Percentiles rank a stretch among this genome's conserved stretches.
These are phyloP conservation scores for Steinernema khuongi DNA, from an alignment of 1,140 invertebrate species.

Conservation along the genomic window DNA sequence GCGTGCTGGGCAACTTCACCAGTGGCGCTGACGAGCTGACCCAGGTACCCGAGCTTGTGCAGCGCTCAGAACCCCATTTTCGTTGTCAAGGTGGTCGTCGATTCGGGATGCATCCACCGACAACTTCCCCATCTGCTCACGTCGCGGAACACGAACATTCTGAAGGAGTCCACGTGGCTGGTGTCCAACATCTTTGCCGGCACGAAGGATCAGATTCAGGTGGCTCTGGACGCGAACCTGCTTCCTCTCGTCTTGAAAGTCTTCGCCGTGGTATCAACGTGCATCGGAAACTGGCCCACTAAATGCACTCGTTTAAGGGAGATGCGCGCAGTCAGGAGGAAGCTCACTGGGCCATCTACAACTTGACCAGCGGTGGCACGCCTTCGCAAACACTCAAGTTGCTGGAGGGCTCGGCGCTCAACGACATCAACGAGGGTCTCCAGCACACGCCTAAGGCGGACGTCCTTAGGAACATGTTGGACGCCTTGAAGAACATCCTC, in stretches of 20 bases:
- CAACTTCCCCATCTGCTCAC: conserved; percentile 19
- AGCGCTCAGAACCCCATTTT: neutral
- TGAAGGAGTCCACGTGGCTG: conserved; percentile 39
- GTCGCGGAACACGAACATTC: conserved; percentile 20
- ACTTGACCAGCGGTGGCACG: neutral
- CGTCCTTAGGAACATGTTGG: conserved; percentile 71
- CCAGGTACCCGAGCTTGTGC: too few relatives aligned
- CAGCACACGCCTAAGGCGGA: conserved; percentile 77
- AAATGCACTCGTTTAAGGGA: neutral
- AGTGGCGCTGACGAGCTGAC: conserved; percentile 40
- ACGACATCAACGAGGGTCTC: neutral
- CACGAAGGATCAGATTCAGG: conserved; percentile 38
- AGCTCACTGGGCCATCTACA: neutral
- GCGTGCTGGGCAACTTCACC: conserved; percentile 37
- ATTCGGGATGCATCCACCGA: conserved; percentile 25
- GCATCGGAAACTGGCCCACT: neutral
- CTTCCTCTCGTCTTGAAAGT: conserved; percentile 34
- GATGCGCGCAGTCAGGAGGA: neutral
- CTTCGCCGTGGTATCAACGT: conserved; percentile 7
- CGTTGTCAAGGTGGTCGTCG: conserved; percentile 26
- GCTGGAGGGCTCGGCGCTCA: neutral
- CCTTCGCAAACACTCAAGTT: neutral
- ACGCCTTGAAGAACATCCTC: neutral
- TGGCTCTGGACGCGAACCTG: conserved; percentile 35
- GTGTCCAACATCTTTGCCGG: conserved; percentile 41